Evolutionary conservation across 2,888 invertebrate genomes (phyloP).

Genomic region (Tetragonisca angustula): DNA sequence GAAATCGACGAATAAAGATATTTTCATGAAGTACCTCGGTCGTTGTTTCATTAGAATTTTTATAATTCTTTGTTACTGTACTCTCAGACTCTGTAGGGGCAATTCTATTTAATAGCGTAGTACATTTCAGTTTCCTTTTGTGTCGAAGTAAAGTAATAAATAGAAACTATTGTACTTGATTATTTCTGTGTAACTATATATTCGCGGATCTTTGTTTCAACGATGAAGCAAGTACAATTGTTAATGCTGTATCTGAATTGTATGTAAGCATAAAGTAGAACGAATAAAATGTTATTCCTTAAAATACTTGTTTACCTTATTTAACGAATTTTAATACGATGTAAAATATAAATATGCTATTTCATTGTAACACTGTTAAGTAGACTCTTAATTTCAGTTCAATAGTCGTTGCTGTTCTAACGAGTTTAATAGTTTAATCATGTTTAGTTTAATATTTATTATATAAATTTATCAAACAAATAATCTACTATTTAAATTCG

Average conservation of each 20-base stretch:
- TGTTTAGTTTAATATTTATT: too few species aligned
- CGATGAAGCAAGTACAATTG: background rate
- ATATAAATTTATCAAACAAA: too few species aligned
- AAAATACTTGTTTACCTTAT: constrained; percentile 3
- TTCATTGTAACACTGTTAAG: too few species aligned
- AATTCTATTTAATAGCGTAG: background rate
- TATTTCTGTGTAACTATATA: background rate
- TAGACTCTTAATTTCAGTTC: too few species aligned
- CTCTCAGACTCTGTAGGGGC: too few species aligned
- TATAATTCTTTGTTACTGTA: background rate
- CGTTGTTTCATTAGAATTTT: background rate
- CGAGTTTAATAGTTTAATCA: too few species aligned
- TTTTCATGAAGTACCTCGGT: background rate
- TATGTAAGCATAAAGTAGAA: constrained; percentile 30
- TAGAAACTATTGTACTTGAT: background rate
- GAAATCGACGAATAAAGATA: background rate
- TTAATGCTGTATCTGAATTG: constrained; percentile 18
- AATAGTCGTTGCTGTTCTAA: too few species aligned
- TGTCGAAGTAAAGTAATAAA: background rate
- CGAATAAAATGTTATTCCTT: constrained; percentile 53
- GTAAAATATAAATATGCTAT: background rate
- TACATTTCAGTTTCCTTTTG: background rate
- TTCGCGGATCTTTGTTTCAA: background rate
- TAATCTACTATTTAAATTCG: too few species aligned
- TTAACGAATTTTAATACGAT: background rate